Evolutionary conservation across 1,140 invertebrate species (phyloP), one percentile per base, ranked within the genome.

Genomic region (Pectinophora gossypiella): DNA sequence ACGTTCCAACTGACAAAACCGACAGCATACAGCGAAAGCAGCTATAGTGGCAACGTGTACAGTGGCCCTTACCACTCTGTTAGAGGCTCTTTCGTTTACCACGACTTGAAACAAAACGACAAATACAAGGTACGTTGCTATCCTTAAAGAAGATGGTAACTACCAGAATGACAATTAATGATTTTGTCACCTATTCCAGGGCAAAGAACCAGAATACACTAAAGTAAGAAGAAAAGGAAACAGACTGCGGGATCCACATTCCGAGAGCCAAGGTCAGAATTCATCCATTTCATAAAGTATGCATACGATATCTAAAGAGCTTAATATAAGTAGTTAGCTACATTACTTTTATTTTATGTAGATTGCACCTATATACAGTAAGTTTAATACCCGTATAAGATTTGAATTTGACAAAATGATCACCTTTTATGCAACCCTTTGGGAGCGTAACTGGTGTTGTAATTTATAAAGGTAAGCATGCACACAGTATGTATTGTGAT

Each of bases 1-100:
- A 97, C 95, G 21, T 96, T 96, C 84, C 95, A 97, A 79, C 88
- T 97, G 59, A 94, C 94, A 44, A 95, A 96, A 71, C 94, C 94
- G 50, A 92, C 94, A 5, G 92, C 94, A 4, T 94, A 95, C 80
- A 94, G 94, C 68, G 95, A 96, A 82, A 96, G 94, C 79, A 95
- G 95, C 38, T 96, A 96, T 88, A 96, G 94, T 72, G 95, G 95
- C 51, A 95, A 96, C 72, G 94, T 95, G 2, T 95, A 95, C 81
- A 94, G 93, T 76, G 94, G 94, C 1, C 94, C 94, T 54, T 95
- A 95, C 83, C 94, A 95, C 79, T 94, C 95, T 43, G 95, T 96
- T 45, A 89, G 95, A 50, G 95, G 95, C 51, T 96, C 95, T 58
- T 96, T 96, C 90, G 94, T 96, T 59, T 97, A 97, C 88, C 95